Conservation (phyloP, 2,888 invertebrate species). For the Hyalella azteca region DNA sequence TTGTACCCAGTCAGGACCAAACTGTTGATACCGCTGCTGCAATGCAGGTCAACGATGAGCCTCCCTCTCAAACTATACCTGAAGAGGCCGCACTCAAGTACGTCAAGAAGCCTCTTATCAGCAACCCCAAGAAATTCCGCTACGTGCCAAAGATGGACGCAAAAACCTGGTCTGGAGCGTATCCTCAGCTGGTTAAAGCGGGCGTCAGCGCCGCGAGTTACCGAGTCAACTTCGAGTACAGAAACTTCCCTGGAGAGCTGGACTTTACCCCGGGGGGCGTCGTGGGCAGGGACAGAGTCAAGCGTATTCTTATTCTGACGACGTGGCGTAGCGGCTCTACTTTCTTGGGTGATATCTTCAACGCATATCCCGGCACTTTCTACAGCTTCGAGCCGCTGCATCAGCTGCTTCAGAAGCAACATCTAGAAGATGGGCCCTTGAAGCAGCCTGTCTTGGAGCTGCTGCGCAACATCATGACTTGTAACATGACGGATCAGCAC, state of each 20-base stretch:
- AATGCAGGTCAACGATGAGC: no score
- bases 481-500: slow-evolving; percentile 41
- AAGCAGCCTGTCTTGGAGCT: slow-evolving; percentile 38
- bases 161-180: not conserved
- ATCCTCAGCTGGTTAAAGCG: not conserved
- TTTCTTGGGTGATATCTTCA: slow-evolving; percentile 51
- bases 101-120: slow-evolving; percentile 17
- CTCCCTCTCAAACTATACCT: no score
- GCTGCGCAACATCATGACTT: slow-evolving; percentile 45
- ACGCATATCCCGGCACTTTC: slow-evolving; percentile 51
- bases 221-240: slow-evolving; percentile 41
- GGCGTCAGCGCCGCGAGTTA: slow-evolving; percentile 28
- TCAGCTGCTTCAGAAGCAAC: slow-evolving; percentile 49
- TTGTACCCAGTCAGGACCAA: no score
- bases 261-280: slow-evolving; percentile 44
- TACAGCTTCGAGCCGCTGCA: slow-evolving; percentile 56
- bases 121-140: slow-evolving; percentile 8
- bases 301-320: slow-evolving; percentile 46
- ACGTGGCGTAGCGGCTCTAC: slow-evolving; percentile 57
- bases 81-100: not conserved
- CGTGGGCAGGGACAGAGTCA: slow-evolving; percentile 33
- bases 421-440: slow-evolving; percentile 49
- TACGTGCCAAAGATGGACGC: slow-evolving; percentile 4
- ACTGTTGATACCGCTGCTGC: no score
- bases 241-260: slow-evolving; percentile 26